Conservation (phyloP, 2,888 invertebrate genomes). For the Empis livida region DNA sequence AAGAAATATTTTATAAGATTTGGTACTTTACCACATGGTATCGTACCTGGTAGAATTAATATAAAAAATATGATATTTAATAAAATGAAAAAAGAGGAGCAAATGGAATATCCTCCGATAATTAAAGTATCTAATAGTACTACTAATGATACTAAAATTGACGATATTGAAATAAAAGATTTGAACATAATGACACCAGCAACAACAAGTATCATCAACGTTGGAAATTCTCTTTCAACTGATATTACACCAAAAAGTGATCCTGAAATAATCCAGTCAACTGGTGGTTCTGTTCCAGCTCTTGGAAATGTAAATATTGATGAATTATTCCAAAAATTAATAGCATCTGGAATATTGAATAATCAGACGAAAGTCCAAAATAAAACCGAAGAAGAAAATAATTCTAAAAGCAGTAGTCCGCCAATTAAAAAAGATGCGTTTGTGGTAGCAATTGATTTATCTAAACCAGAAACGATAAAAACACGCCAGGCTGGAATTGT, state of each 20-base stretch:
- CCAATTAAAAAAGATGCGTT: conserved; percentile 17
- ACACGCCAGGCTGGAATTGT: conserved; percentile 60
- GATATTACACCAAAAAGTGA: neutral
- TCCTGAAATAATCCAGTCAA: conserved; percentile 44
- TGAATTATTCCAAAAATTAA: conserved; percentile 72
- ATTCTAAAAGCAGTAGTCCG: conserved; percentile 28
- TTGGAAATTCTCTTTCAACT: neutral
- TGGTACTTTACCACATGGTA: conserved; percentile 59
- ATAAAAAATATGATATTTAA: conserved; percentile 63
- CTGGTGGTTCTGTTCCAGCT: neutral
- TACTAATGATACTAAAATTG: neutral
- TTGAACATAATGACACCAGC: too few species aligned
- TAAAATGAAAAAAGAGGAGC: conserved; percentile 16
- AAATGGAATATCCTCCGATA: too few species aligned
- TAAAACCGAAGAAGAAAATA: conserved; percentile 19
- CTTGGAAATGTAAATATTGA: conserved; percentile 50
- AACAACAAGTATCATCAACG: too few species aligned
- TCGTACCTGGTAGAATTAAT: conserved; percentile 55
- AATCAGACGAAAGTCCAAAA: conserved; percentile 9
- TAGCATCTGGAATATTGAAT: conserved; percentile 38
- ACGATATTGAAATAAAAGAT: neutral
- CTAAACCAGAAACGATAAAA: conserved; percentile 59
- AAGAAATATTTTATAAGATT: conserved; percentile 71
- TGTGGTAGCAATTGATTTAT: conserved; percentile 52
- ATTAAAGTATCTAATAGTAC: neutral